Base-by-base conservation (phyloP, 2,797 vertebrate species). In the Platyrinchus mystaceus region DNA sequence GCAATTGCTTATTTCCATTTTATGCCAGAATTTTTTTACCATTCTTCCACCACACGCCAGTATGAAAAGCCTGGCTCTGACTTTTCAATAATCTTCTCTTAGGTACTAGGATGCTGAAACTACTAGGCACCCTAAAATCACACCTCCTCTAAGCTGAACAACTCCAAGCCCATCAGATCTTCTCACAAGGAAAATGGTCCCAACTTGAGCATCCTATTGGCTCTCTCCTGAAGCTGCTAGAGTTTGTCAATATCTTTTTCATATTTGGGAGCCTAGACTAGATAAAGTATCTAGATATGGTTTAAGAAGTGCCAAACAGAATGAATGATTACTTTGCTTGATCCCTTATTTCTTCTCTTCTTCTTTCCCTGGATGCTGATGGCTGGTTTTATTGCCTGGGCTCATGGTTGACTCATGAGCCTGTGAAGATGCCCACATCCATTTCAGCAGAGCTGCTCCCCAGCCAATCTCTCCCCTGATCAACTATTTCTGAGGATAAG, bases 391-490 rank as follows among this genome's bases (percentile, higher is more conserved):
- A 11, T 16, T 78, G 34, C 14, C 36, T 5, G 6, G 50, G 27
- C 19, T 55, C 41, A 28, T 0, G 0, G 9, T 41, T 52, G 28
- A 22, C 17, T 70, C 53, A 36, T 1, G 3, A 73, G 53, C 34
- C 32, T 26, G 6, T 58, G 44, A 56, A 43, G 34, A 19, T 46
- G 16, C 14, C 18, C 32, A 26, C 1, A 3, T 10, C 6, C 19
- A 36, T 62, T 70, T 49, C 36, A 49, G 30, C 73, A 86, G 41
- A 34, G 20, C 34, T 34, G 12, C 41, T 49, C 39, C 46, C 23
- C 34, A 77, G 24, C 21, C 49, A 41, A 34, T 14, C 9, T 36
- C 30, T 70, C 22, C 14, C 14, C 26, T 23, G 26, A 27, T 10
- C 11, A 63, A 0, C 17, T 22, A 13, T 4, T 63, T n/a, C 34